Base-by-base conservation (phyloP, 2,113 vertebrate genomes). In the Erinaceus europaeus region DNA sequence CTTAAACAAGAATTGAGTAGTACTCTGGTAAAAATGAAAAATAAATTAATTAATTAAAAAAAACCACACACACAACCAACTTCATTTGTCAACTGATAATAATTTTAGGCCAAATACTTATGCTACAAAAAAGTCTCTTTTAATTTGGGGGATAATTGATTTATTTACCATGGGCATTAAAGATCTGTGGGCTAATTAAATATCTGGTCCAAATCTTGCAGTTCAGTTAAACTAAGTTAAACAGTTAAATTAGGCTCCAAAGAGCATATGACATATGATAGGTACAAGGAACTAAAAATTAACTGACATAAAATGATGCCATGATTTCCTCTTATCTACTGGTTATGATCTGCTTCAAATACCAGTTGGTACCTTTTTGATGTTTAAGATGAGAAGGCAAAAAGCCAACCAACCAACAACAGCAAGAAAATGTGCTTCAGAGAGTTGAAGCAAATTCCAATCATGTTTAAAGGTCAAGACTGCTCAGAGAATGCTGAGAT, bases 241-340 rank as follows among this genome's bases (percentile, higher is more conserved):
- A 76, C 29, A 79, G 71, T 92, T 88, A 92, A 94, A 96, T 75
- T 42, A 48, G 52, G 32, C 46, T 75, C 80, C 38, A 91, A 79
- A 72, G 84, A 72, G 44, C 64, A 90, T 78, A 92, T 75, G n/a
- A 93, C 50, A 86, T n/a, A 61, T 90, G 42, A 78, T 93, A 93
- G 86, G 82, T 85, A 69, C 53, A 94, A 95, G 89, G 83, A 95
- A 94, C 94, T 78, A 87, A 68, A 90, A 95, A 95, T 94, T 72
- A 44, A 87, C 59, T 64, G 59, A 86, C 42, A 90, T 80, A 86
- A 14, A 65, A 85, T 29, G 61, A 88, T 77, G 27, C 38, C 78
- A 62, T 81, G 42, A 29, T 90, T 72, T 79, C 67, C 72, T 90
- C 15, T 77, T 84, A 65, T 82, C 69, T 55, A 10, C 25, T 92